Percentiles rank a stretch among this genome's conserved stretches.
phyloP scores from a whole-genome alignment of 2,888 invertebrate species.

The Clusia tigrina region DNA sequence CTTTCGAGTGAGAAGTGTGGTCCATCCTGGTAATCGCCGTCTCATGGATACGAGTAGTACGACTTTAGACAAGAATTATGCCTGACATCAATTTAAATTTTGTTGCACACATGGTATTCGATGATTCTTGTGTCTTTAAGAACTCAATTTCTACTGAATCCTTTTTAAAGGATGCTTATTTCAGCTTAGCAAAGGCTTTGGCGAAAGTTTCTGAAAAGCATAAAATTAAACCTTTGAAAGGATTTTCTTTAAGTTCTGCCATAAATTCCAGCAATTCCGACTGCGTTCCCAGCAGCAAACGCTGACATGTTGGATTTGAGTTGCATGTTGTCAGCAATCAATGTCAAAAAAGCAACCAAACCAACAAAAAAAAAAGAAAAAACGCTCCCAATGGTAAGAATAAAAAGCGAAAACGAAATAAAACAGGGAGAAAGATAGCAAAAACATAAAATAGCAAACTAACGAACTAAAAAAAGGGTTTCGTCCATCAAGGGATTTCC shows the following conservation, averaged over 20 bases:
- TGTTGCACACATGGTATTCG: no score
- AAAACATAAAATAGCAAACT: conserved; percentile 8
- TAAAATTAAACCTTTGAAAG: background rate
- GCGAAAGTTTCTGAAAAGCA: no score
- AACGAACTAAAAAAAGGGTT: conserved; percentile 24
- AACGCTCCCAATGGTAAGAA: no score
- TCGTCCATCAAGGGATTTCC: conserved; percentile 56
- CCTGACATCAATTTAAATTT: no score
- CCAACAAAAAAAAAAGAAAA: background rate
- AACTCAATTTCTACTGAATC: no score
- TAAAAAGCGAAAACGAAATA: background rate
- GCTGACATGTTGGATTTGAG: background rate
- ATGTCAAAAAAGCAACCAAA: background rate
- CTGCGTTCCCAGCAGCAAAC: background rate
- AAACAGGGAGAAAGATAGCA: background rate
- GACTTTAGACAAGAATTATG: no score
- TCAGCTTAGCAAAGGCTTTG: no score
- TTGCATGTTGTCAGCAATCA: conserved; percentile 1
- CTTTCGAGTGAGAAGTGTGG: no score
- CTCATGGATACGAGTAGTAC: no score
- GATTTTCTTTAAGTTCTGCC: background rate
- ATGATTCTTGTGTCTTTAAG: no score
- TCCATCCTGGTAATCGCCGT: no score
- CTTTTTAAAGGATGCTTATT: no score
- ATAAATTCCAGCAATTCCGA: background rate